Percentiles rank a stretch among this genome's conserved stretches.
Evolutionary conservation across 2,888 invertebrate species (phyloP).

Genomic region (Arrhopalites spinosus): DNA sequence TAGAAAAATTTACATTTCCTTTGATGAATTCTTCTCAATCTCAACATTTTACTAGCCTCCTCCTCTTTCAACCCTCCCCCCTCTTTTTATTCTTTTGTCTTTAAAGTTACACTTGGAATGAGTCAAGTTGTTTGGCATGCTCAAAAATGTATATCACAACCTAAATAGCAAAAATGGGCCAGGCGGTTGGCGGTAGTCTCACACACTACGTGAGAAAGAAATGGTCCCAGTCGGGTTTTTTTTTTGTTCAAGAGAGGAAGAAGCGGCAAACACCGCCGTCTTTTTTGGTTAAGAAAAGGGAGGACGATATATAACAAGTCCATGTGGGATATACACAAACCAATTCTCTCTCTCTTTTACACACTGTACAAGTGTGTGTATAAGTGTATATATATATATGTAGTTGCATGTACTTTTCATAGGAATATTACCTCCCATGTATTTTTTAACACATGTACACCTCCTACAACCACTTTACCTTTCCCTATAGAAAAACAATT

Average conservation of each 20-base stretch:
- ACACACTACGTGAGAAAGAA: conserved; percentile 22
- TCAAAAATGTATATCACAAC: conserved; percentile 23
- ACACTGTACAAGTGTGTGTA: not conserved
- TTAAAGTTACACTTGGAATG: not conserved
- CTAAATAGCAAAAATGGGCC: conserved; percentile 44
- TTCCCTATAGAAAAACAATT: not conserved
- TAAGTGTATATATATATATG: not conserved
- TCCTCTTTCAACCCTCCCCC: not conserved
- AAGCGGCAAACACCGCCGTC: no score
- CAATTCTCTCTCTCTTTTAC: not conserved
- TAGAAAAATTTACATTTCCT: conserved; percentile 38
- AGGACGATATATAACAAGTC: not conserved
- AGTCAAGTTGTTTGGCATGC: not conserved
- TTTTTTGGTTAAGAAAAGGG: not conserved
- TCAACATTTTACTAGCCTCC: not conserved
- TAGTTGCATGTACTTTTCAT: not conserved
- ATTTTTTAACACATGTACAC: no score
- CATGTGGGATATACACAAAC: not conserved
- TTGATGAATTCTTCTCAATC: conserved; percentile 33
- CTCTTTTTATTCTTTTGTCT: no score
- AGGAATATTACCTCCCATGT: not conserved
- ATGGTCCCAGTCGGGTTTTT: conserved; percentile 44
- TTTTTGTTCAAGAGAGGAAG: not conserved
- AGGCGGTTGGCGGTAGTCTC: conserved; percentile 31
- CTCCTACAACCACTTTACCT: no score